Evolutionary conservation across 2,888 invertebrate genomes (phyloP).

Genomic region (Nebria salina): DNA sequence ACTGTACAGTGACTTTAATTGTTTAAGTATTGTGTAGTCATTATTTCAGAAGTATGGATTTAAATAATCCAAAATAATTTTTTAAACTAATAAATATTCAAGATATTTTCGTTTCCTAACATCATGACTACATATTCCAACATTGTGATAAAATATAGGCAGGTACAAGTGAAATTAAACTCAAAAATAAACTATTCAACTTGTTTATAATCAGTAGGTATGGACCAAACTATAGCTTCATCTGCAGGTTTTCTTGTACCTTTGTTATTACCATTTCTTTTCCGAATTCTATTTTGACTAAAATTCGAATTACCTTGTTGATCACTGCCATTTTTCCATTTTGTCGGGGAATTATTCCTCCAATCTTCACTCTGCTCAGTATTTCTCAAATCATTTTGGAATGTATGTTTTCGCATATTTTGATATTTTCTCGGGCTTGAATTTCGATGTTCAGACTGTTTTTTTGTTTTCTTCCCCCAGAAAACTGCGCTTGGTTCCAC

Average conservation of each 20-base stretch:
- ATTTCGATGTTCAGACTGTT: conserved; percentile 5
- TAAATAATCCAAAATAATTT: no score
- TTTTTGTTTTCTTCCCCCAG: conserved; percentile 29
- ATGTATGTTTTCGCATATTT: conserved; percentile 22
- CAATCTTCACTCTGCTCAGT: background rate
- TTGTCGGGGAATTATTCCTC: conserved; percentile 2
- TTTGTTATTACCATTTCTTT: background rate
- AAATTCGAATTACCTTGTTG: conserved; percentile 4
- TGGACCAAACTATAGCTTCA: conserved; percentile 26
- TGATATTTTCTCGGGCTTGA: conserved; percentile 10
- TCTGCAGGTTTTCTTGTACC: conserved; percentile 10
- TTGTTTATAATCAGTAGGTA: conserved; percentile 33
- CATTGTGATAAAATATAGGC: conserved; percentile 4
- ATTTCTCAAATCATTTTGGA: conserved; percentile 23
- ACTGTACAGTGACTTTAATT: background rate
- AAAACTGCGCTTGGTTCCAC: conserved; percentile 8
- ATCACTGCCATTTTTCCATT: conserved; percentile 1
- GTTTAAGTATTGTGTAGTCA: background rate
- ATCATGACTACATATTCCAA: background rate
- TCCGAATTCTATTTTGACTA: background rate
- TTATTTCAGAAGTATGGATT: background rate
- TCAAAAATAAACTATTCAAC: conserved; percentile 18
- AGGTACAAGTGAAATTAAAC: conserved; percentile 14
- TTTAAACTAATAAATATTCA: no score
- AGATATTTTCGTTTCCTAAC: no score